Conservation (phyloP, 2,113 vertebrate species). For the Mus pahari region DNA sequence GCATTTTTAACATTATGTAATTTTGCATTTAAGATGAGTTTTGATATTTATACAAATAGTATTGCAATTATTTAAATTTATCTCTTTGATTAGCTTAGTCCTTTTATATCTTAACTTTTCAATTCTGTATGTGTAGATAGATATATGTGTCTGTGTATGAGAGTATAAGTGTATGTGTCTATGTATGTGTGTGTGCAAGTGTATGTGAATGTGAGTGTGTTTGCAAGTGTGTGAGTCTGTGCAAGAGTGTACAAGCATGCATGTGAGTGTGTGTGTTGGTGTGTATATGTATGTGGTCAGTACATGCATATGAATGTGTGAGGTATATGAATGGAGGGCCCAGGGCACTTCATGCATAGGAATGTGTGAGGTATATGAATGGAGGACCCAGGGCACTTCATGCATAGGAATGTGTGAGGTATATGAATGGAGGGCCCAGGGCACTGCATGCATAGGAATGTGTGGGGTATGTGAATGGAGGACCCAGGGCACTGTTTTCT, state of each 20-base stretch:
- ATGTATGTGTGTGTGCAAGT: neutral
- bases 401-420: too few relatives aligned
- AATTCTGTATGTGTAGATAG: neutral
- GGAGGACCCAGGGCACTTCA: too few relatives aligned
- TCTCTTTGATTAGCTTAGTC: neutral
- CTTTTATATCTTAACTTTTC: neutral
- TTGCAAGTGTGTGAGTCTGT: neutral
- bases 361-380: too few relatives aligned
- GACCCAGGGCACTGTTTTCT: neutral
- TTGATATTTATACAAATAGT: neutral
- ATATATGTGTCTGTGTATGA: neutral
- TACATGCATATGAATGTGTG: neutral
- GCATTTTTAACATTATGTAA: neutral
- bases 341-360: too few relatives aligned
- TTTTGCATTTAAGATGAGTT: conserved; percentile 37
- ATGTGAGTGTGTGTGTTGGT: neutral
- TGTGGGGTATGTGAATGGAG: too few relatives aligned
- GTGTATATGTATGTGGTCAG: neutral
- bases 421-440: too few relatives aligned
- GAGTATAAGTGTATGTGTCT: too few relatives aligned
- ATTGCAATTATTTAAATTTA: neutral
- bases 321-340: neutral
- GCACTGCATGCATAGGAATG: too few relatives aligned
- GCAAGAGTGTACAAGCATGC: neutral
- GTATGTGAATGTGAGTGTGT: neutral